Conservation (phyloP, 2,113 vertebrate species). For the Triplophysa siluroides region DNA sequence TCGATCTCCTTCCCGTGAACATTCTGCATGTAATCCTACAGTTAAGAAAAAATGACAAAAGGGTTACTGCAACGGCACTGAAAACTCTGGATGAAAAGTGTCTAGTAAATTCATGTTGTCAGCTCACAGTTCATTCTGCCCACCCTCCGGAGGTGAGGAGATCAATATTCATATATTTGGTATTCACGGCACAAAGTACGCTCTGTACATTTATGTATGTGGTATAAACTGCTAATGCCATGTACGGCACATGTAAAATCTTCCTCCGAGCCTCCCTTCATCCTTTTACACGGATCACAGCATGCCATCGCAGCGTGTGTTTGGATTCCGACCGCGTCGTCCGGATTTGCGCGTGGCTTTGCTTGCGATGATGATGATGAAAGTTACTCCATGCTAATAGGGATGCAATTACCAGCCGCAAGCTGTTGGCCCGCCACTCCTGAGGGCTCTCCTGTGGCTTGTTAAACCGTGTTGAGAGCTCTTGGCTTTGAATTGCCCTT, state of each 20-base stretch:
- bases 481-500: slow-evolving; percentile 59
- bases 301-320: slow-evolving; percentile 38
- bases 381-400: slow-evolving; percentile 58
- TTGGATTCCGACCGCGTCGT: slow-evolving; percentile 35
- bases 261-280: not conserved
- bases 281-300: slow-evolving; percentile 14
- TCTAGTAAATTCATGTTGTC: slow-evolving; percentile 4
- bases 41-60: not conserved
- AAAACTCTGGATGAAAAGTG: slow-evolving; percentile 27
- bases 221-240: not conserved
- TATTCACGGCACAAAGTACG: not conserved
- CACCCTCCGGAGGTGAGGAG: slow-evolving; percentile 4
- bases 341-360: slow-evolving; percentile 38
- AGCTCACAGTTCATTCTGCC: slow-evolving; percentile 34
- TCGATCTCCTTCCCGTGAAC: slow-evolving; percentile 96
- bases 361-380: slow-evolving; percentile 50
- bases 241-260: not conserved
- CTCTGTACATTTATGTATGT: not conserved
- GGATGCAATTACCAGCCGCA: slow-evolving; percentile 57
- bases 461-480: slow-evolving; percentile 57
- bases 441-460: slow-evolving; percentile 59
- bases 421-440: slow-evolving; percentile 54
- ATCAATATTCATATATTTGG: slow-evolving; percentile 27
- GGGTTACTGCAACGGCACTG: not conserved
- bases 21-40: slow-evolving; percentile 98